These are phyloP conservation scores for Elysia chlorotica DNA, from an alignment of 1,140 invertebrate genomes.

Conservation along the genomic window DNA sequence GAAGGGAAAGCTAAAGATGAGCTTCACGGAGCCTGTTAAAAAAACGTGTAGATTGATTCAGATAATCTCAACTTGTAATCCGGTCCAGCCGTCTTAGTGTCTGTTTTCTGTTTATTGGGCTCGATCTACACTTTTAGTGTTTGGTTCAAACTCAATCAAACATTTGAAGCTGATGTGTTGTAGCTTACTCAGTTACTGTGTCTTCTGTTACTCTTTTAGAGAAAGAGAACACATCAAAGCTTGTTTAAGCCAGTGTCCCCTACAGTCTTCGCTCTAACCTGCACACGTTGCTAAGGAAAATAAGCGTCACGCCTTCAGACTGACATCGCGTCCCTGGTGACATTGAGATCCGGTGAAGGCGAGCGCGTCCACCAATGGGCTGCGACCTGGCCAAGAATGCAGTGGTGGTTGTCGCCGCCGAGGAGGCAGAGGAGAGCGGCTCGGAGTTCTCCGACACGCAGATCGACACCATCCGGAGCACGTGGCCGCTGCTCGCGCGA, in stretches of 20 bases:
- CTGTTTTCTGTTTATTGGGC: no score
- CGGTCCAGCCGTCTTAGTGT: no score
- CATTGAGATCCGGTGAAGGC: background rate
- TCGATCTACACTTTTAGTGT: no score
- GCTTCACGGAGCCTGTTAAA: no score
- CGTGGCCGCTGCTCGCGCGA: conserved; percentile 41
- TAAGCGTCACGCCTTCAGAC: no score
- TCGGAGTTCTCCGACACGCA: conserved; percentile 36
- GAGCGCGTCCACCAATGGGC: conserved; percentile 31
- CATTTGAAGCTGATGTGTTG: no score
- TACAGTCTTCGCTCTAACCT: background rate
- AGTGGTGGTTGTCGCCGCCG: conserved; percentile 26
- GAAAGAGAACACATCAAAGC: background rate
- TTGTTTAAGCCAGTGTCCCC: background rate
- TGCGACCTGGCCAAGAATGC: conserved; percentile 35
- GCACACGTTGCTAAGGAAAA: background rate
- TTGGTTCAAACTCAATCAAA: no score
- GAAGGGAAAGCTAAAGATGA: no score
- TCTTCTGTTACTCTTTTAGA: background rate
- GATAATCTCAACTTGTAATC: no score
- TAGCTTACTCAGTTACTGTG: no score
- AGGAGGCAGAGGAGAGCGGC: conserved; percentile 14
- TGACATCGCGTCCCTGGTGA: background rate
- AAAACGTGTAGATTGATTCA: no score
- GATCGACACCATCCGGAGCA: conserved; percentile 44